These are phyloP conservation scores for Setipinna tenuifilis DNA, from an alignment of 2,797 vertebrate species.

Conservation along the genomic window DNA sequence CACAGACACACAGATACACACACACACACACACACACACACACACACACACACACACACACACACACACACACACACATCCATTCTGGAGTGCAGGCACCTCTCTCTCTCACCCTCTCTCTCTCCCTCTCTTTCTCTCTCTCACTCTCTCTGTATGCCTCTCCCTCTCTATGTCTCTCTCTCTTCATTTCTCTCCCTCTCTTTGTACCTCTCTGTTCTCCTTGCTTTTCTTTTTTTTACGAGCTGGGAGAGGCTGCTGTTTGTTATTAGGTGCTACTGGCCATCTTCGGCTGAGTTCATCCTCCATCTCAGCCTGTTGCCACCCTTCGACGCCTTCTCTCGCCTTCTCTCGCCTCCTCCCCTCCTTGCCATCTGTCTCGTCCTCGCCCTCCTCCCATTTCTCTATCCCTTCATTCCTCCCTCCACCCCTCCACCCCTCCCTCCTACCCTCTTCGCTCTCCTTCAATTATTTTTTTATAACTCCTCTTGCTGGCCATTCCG, in stretches of 20 bases:
- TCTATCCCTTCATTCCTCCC: not conserved
- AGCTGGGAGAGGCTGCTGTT: slow-evolving; percentile 40
- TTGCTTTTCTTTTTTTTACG: not conserved
- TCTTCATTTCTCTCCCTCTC: too few species aligned
- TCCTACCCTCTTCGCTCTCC: slow-evolving; percentile 47
- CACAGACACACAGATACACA: too few species aligned
- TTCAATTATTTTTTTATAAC: slow-evolving; percentile 72
- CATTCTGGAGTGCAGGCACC: too few species aligned
- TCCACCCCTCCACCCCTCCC: too few species aligned
- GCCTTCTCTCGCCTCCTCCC: slow-evolving; percentile 42
- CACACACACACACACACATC: too few species aligned
- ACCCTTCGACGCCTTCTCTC: slow-evolving; percentile 28
- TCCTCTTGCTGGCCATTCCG: slow-evolving; percentile 49
- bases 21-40: too few species aligned
- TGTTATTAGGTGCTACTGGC: slow-evolving; percentile 67
- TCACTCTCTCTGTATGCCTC: not conserved
- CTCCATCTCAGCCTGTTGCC: slow-evolving; percentile 47
- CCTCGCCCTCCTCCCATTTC: not conserved
- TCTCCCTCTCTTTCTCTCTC: too few species aligned
- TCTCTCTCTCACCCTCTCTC: too few species aligned
- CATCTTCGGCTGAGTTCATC: slow-evolving; percentile 69
- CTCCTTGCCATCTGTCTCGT: slow-evolving; percentile 58
- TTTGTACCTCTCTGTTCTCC: too few species aligned
- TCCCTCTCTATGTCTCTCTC: too few species aligned
- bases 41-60: too few species aligned